A percentile compares a stretch with the other conserved stretches of the same genome.
Conservation (phyloP, 2,113 vertebrate species). For the Prunella himalayana region DNA sequence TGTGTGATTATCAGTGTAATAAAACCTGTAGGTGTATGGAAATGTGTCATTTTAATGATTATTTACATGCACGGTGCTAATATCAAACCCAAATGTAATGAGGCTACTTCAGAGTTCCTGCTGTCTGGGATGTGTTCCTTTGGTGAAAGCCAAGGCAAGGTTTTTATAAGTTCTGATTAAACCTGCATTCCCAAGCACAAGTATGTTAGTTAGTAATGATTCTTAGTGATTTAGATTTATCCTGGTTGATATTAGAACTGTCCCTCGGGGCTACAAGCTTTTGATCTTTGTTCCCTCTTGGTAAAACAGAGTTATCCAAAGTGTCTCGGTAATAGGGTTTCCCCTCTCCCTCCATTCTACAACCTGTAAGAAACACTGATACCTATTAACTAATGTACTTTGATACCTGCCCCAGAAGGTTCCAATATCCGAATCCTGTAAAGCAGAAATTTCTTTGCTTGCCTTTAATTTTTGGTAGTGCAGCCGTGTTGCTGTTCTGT, state of each 20-base stretch:
- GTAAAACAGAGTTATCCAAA: not conserved
- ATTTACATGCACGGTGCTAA: not conserved
- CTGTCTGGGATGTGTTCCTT: not conserved
- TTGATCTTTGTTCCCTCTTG: constrained; percentile 32
- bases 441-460: not conserved
- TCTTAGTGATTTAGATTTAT: constrained; percentile 45
- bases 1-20: not conserved
- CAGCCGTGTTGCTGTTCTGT: not conserved
- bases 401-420: not conserved
- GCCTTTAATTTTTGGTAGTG: not conserved
- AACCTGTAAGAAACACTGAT: not conserved
- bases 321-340: not conserved
- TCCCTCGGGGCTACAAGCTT: not conserved
- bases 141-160: not conserved
- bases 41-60: not conserved
- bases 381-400: not conserved
- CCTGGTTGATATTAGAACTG: constrained; percentile 22
- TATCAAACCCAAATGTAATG: not conserved
- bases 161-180: constrained; percentile 8
- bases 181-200: constrained; percentile 32
- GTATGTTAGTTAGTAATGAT: not conserved
- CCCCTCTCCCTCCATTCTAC: not conserved
- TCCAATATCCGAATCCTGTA: not conserved
- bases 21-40: not conserved
- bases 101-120: not conserved